These are phyloP conservation scores for Megalops cyprinoides DNA, from an alignment of 2,797 vertebrate species.

Conservation along the genomic window DNA sequence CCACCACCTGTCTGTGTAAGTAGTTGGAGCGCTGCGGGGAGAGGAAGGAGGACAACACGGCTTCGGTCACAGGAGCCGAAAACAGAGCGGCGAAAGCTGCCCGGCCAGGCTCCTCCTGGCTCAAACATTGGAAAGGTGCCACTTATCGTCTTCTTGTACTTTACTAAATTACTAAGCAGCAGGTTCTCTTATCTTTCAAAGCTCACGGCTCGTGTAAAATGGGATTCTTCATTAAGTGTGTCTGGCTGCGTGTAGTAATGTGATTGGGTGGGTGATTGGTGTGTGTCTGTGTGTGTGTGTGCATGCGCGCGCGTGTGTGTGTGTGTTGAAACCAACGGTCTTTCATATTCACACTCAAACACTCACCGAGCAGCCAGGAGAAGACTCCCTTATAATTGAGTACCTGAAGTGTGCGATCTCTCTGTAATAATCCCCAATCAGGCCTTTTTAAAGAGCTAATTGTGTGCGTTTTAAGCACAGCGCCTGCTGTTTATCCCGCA, in stretches of 20 bases:
- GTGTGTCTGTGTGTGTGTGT: constrained; percentile 36
- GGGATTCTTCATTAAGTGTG: background rate
- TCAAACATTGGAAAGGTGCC: constrained; percentile 37
- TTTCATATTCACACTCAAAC: constrained; percentile 38
- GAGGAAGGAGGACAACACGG: background rate
- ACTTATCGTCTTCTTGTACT: constrained; percentile 35
- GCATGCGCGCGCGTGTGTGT: constrained; percentile 17
- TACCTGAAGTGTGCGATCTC: constrained; percentile 33
- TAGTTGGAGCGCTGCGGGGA: constrained; percentile 88
- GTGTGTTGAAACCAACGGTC: constrained; percentile 29
- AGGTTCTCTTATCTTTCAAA: background rate
- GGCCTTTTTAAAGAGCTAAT: constrained; percentile 41
- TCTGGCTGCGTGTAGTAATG: background rate
- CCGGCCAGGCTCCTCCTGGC: constrained; percentile 22
- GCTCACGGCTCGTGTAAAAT: constrained; percentile 23
- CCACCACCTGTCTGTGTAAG: constrained; percentile 88
- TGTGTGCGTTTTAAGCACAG: constrained; percentile 19
- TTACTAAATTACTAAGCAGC: constrained; percentile 39
- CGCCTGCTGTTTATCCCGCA: constrained; percentile 16
- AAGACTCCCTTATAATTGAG: constrained; percentile 22
- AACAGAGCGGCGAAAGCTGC: constrained; percentile 3
- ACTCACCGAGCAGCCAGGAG: constrained; percentile 21
- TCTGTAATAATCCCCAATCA: constrained; percentile 48
- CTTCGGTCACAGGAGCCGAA: background rate
- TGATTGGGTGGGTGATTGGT: constrained; percentile 27